Evolutionary conservation across 2,797 vertebrate species (phyloP).

Genomic region (Bradypodion ventrale): DNA sequence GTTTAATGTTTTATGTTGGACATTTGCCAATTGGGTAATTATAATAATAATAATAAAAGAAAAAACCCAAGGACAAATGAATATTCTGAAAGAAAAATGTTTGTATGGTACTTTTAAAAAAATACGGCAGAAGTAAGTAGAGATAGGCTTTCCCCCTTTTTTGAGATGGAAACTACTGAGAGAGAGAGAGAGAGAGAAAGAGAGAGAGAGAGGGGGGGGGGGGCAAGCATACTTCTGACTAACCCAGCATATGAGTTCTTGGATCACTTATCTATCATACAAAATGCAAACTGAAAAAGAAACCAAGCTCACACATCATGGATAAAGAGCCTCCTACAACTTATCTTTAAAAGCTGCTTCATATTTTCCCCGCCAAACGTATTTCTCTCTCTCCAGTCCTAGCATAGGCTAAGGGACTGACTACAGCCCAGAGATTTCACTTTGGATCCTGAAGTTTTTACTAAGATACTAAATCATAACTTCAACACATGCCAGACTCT

Average conservation of each 20-base stretch:
- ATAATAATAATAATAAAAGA: no score
- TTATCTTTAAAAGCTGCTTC: background rate
- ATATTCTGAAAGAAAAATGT: background rate
- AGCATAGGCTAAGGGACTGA: background rate
- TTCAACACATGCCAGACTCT: background rate
- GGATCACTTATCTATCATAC: background rate
- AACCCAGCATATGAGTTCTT: background rate
- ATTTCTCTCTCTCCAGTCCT: background rate
- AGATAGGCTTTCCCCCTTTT: background rate
- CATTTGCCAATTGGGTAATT: background rate
- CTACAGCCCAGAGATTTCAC: background rate
- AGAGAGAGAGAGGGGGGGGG: no score
- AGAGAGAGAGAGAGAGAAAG: no score
- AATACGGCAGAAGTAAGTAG: background rate
- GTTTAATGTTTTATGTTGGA: background rate
- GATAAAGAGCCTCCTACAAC: no score
- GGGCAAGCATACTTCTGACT: background rate
- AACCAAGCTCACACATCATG: no score
- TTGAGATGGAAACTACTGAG: no score
- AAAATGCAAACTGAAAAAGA: background rate
- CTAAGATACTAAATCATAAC: background rate
- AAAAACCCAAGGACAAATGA: background rate
- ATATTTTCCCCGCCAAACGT: background rate
- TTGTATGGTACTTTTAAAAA: background rate
- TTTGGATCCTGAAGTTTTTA: background rate